Percentiles rank a stretch among this genome's conserved stretches.
Conservation (phyloP, 2,888 invertebrate species). For the Spilosoma lubricipeda region DNA sequence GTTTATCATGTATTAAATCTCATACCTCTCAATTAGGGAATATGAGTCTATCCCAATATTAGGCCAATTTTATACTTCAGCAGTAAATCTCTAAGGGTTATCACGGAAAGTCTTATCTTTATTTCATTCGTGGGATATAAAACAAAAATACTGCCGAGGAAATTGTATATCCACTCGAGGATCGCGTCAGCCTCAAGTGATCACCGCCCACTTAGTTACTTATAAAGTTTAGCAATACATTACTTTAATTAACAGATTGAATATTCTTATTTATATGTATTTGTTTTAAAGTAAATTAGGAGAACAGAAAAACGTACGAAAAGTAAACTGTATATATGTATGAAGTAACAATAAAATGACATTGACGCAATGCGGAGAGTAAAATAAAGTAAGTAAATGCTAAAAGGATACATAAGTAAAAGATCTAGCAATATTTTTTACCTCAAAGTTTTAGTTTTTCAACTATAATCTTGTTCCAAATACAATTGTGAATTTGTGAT, state of each 20-base stretch:
- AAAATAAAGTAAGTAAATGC: no score
- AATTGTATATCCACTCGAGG: conserved; percentile 39
- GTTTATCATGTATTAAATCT: neutral
- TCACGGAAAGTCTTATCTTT: conserved; percentile 49
- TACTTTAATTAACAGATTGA: no score
- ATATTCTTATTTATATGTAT: no score
- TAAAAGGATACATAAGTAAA: no score
- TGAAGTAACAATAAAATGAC: no score
- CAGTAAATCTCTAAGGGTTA: conserved; percentile 45
- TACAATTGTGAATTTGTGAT: conserved; percentile 1
- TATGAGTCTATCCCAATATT: conserved; percentile 38
- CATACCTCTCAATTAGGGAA: conserved; percentile 40
- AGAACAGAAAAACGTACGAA: no score
- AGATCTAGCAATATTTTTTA: neutral
- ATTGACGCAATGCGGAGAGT: no score
- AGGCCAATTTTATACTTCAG: conserved; percentile 45
- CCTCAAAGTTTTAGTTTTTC: neutral
- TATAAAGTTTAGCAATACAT: no score
- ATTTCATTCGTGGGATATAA: conserved; percentile 48
- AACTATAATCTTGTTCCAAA: neutral
- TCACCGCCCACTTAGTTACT: no score
- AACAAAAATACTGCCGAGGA: conserved; percentile 39
- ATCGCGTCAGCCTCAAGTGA: conserved; percentile 22
- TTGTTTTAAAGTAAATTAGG: no score
- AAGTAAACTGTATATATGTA: no score